Evolutionary conservation across 2,888 invertebrate genomes (phyloP).

Genomic region (Bellardia pandia): DNA sequence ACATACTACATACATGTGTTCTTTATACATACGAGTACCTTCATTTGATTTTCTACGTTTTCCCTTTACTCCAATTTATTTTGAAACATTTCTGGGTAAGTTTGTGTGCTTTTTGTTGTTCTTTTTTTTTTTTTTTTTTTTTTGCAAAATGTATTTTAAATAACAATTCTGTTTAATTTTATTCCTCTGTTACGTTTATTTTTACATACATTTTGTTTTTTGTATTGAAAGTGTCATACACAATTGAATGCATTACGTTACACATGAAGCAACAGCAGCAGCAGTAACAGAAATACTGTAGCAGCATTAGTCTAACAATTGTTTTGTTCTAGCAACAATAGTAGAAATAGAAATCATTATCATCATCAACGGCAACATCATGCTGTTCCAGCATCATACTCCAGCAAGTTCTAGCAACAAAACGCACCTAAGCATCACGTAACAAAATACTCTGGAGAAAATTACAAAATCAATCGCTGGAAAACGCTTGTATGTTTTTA

Average conservation of each 20-base stretch:
- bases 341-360: constrained; percentile 6
- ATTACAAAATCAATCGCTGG: constrained; percentile 75
- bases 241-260: constrained; percentile 71
- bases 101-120: neutral
- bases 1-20: neutral
- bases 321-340: neutral
- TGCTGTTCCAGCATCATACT: neutral
- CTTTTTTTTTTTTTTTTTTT: constrained; percentile 15
- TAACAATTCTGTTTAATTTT: constrained; percentile 50
- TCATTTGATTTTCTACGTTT: constrained; percentile 5
- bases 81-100: neutral
- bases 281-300: neutral
- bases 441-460: constrained; percentile 74
- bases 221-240: constrained; percentile 71
- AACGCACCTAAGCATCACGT: constrained; percentile 71
- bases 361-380: neutral
- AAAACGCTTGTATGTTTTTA: constrained; percentile 63
- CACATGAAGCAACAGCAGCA: constrained; percentile 48
- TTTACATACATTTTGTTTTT: constrained; percentile 1
- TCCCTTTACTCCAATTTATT: constrained; percentile 22
- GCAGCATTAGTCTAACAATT: constrained; percentile 20
- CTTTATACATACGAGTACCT: neutral
- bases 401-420: constrained; percentile 18
- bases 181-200: constrained; percentile 4
- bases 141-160: constrained; percentile 34